Conservation (phyloP, 1,140 invertebrate species). For the Aphis craccivora region DNA sequence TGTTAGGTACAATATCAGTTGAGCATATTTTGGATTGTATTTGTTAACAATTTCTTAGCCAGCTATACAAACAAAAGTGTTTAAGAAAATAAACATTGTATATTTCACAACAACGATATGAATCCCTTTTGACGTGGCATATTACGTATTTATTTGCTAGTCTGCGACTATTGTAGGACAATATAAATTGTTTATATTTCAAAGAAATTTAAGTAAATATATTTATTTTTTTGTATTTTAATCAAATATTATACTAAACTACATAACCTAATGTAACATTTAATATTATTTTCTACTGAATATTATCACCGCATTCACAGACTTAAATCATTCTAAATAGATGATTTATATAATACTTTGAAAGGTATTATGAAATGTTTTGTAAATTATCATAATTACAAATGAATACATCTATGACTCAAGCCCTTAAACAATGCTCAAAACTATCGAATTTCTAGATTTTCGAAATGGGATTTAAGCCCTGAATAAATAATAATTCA, state of each 20-base stretch:
- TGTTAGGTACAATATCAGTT: too few species aligned
- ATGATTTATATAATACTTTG: background rate
- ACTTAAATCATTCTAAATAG: background rate
- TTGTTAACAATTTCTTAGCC: too few species aligned
- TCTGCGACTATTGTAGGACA: too few species aligned
- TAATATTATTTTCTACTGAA: background rate
- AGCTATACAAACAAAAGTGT: too few species aligned
- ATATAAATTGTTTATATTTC: too few species aligned
- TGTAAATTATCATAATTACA: background rate
- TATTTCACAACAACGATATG: too few species aligned
- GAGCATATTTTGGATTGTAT: too few species aligned
- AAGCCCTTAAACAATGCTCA: background rate
- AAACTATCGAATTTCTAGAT: slow-evolving; percentile 9
- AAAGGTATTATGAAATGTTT: background rate
- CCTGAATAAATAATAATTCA: background rate
- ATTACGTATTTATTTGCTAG: too few species aligned
- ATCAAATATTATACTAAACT: background rate
- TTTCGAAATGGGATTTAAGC: background rate
- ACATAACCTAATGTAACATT: background rate
- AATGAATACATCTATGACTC: background rate
- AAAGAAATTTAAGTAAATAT: too few species aligned
- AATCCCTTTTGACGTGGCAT: too few species aligned
- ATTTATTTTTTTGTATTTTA: background rate
- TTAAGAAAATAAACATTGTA: too few species aligned
- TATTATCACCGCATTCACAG: background rate